phyloP scores from a whole-genome alignment of 2,113 vertebrate species.

The Stomatorhinus ivindoensis region DNA sequence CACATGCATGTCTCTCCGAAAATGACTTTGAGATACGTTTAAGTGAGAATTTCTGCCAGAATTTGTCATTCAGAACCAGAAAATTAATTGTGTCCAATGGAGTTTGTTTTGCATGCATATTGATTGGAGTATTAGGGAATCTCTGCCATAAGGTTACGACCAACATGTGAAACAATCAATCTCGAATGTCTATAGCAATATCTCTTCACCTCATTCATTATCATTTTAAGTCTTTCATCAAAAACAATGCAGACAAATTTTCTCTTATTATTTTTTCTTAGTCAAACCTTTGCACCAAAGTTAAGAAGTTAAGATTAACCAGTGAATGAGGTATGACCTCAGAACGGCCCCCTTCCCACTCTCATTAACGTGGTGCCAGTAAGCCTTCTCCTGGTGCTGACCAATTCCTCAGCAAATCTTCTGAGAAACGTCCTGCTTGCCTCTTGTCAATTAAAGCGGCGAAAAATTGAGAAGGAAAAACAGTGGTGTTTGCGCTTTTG shows the following conservation, averaged over 20 bases:
- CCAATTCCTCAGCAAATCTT: not conserved
- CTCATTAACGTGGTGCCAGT: not conserved
- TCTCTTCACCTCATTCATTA: not conserved
- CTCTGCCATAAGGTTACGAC: not conserved
- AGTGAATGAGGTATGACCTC: not conserved
- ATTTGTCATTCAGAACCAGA: not conserved
- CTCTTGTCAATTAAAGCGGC: not conserved
- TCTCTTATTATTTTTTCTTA: not conserved
- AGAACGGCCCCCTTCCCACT: not conserved
- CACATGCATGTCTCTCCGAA: not conserved
- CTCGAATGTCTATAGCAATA: not conserved
- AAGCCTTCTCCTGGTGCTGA: not conserved
- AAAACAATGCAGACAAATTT: not conserved
- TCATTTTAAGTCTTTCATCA: not conserved
- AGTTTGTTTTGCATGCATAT: not conserved
- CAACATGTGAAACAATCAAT: not conserved
- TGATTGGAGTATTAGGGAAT: not conserved
- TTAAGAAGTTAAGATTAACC: not conserved
- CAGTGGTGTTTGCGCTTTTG: not conserved
- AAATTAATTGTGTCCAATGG: not conserved
- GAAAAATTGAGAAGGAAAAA: not conserved
- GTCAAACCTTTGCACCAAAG: not conserved
- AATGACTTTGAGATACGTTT: not conserved
- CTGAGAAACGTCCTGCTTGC: not conserved
- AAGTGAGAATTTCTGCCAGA: not conserved